These are phyloP conservation scores for Keiferia lycopersicella DNA, from an alignment of 2,888 invertebrate genomes.

Conservation along the genomic window DNA sequence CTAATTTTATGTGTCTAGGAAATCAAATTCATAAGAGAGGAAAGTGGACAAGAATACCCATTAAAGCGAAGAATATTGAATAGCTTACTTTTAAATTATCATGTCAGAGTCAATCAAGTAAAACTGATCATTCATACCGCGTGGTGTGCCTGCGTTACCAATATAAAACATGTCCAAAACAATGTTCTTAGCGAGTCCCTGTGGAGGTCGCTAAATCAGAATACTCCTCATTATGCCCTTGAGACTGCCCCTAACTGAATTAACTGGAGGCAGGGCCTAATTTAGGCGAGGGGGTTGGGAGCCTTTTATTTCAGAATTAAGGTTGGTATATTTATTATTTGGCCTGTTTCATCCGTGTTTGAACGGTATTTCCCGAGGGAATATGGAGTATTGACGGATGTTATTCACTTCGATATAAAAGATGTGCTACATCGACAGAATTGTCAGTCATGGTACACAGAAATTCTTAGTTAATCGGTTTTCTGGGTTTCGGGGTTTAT, in stretches of 20 bases:
- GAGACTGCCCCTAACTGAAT: conserved; percentile 14
- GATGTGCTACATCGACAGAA: too few relatives aligned
- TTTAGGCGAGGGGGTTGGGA: background rate
- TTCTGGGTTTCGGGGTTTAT: too few relatives aligned
- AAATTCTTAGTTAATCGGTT: too few relatives aligned
- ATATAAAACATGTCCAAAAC: background rate
- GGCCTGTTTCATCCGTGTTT: background rate
- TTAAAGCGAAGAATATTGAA: too few relatives aligned
- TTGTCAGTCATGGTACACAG: too few relatives aligned
- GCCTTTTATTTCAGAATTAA: conserved; percentile 8
- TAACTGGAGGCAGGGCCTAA: conserved; percentile 10
- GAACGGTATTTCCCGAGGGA: background rate
- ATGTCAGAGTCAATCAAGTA: too few relatives aligned
- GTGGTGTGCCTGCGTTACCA: background rate
- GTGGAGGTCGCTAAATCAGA: conserved; percentile 12
- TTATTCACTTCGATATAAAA: background rate
- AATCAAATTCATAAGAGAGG: too few relatives aligned
- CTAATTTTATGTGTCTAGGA: too few relatives aligned
- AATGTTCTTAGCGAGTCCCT: background rate
- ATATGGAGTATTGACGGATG: conserved; percentile 4
- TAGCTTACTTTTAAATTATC: too few relatives aligned
- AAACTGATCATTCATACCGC: too few relatives aligned
- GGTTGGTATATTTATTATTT: conserved; percentile 6
- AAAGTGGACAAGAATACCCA: too few relatives aligned
- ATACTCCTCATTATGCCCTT: conserved; percentile 12